Base-by-base conservation (phyloP, 2,113 vertebrate species). In the Dolichallabes microphthalmus region DNA sequence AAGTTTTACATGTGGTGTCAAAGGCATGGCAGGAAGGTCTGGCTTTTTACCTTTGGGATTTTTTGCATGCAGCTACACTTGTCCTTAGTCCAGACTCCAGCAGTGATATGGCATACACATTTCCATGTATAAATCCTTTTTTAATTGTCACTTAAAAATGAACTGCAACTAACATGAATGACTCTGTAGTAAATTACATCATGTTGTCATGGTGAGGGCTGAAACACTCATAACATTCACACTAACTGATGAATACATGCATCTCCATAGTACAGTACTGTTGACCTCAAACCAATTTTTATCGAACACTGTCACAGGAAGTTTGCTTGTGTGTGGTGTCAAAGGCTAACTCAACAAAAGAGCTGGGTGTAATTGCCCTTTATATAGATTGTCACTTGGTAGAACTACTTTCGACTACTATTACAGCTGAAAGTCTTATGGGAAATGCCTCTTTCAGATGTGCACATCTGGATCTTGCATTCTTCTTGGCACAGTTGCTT, bases 401-500 rank as follows among this genome's bases (percentile, higher is more conserved):
- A 17, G 66, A 68, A 32, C 6, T 10, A 17, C 15, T 10, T 35
- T 73, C 39, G 35, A 22, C 35, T 73, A 1, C 30, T 17, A 5
- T 68, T 73, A 73, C 3, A 45, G 68, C 68, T 71, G 4, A 17
- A 71, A 10, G 13, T 73, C 69, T 35, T 68, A 0, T 1, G 10
- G 35, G 19, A 73, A 14, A n/a, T 0, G 20, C 50, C 69, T 50
- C 71, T 74, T 74, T 74, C 71, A n/a, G 22, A 11, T 74, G 25
- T 74, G 22, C 71, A 39, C 71, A 50, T 50, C 39, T 74, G 71
- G 71, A 52, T n/a, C 71, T 74, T 52, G 20, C 11, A 15, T 74
- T 74, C 71, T 74, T 74, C 5, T 74, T 74, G 35, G 68, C 71
- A 74, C 25, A 52, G n/a, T n/a, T 73, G 69, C 20, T 74, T 74